A percentile compares a stretch with the other conserved stretches of the same genome.
phyloP scores from a whole-genome alignment of 1,140 invertebrate species.

The Pseudomyrmex dendroicus region DNA sequence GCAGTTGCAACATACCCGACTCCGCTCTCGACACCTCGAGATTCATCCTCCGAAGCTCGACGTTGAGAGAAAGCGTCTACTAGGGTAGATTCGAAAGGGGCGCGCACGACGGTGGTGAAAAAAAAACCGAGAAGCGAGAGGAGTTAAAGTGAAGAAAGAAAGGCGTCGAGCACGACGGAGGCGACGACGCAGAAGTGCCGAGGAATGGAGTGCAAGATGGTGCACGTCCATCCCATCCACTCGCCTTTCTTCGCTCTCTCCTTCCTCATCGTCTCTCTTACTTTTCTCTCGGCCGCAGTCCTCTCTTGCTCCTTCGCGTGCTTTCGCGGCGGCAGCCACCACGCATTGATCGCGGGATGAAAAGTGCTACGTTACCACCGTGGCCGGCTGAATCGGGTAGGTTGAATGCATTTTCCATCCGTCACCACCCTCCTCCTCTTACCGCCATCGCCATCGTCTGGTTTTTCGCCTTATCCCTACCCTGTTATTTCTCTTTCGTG shows the following conservation, averaged over 20 bases:
- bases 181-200: constrained; percentile 70
- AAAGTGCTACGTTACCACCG: constrained; percentile 52
- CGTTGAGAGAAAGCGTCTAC: background rate
- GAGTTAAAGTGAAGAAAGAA: constrained; percentile 59
- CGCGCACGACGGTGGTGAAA: background rate
- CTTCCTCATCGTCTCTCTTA: background rate
- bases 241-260: constrained; percentile 48
- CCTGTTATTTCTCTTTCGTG: background rate
- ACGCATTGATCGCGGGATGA: constrained; percentile 54
- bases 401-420: constrained; percentile 52
- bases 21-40: constrained; percentile 26
- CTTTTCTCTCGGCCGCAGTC: background rate
- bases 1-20: constrained; percentile 59
- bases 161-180: constrained; percentile 47
- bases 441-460: background rate
- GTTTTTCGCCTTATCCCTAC: constrained; percentile 27
- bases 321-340: constrained; percentile 14
- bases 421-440: constrained; percentile 7
- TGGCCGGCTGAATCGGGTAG: constrained; percentile 44
- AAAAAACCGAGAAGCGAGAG: background rate
- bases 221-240: constrained; percentile 57
- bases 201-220: constrained; percentile 71
- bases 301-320: constrained; percentile 17
- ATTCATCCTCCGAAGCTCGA: constrained; percentile 50
- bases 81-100: background rate